Evolutionary conservation across 92 coral and sea anemone species (phyloP).

Genomic region (Galaxea fascicularis): DNA sequence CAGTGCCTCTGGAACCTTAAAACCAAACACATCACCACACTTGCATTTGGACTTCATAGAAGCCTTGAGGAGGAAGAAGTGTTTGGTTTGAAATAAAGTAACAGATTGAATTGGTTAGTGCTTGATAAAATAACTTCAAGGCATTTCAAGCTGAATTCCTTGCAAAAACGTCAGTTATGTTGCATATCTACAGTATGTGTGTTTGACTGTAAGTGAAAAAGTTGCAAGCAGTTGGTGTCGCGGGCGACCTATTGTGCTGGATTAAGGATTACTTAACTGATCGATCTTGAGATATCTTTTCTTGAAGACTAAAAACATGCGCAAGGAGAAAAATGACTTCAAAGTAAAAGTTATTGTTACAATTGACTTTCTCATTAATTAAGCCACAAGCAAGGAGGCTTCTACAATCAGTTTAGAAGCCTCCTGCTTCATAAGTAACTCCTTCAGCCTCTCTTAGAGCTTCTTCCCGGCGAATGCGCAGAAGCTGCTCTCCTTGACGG

Average conservation of each 20-base stretch:
- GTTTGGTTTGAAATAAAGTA: background rate
- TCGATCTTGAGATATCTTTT: constrained; percentile 55
- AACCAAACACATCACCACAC: constrained; percentile 43
- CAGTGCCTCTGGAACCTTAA: background rate
- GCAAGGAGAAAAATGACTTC: constrained; percentile 44
- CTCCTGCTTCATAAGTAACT: constrained; percentile 59
- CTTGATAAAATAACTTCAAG: too few species aligned
- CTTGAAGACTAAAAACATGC: constrained; percentile 35
- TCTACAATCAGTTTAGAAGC: constrained; percentile 42
- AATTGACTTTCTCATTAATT: constrained; percentile 14
- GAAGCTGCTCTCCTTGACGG: constrained; percentile 46
- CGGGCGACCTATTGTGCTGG: too few species aligned
- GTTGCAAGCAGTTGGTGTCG: too few species aligned
- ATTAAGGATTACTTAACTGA: too few species aligned
- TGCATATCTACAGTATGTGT: too few species aligned
- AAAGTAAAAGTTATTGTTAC: constrained; percentile 28
- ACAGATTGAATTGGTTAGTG: too few species aligned
- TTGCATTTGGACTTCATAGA: constrained; percentile 20
- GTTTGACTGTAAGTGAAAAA: too few species aligned
- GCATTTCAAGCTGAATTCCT: too few species aligned
- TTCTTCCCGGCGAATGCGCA: constrained; percentile 51
- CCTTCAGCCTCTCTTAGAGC: constrained; percentile 66
- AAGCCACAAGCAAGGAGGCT: background rate
- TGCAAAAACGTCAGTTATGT: too few species aligned
- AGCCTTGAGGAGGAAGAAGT: background rate